These are phyloP conservation scores for Dolichomitus sp. DNA, from an alignment of 2,888 invertebrate species.

Conservation along the genomic window DNA sequence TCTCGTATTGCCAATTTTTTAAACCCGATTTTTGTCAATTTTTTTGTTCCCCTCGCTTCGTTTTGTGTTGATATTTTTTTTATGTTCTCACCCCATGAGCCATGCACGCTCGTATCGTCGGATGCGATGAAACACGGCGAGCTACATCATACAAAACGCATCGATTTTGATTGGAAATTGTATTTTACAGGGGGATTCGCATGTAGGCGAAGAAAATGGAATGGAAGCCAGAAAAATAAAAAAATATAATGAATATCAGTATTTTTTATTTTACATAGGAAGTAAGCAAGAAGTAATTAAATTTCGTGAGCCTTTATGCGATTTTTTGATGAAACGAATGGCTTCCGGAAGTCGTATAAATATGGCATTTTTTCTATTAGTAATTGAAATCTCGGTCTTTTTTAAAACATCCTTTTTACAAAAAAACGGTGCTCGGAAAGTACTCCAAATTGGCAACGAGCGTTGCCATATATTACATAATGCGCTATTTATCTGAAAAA, in stretches of 20 bases:
- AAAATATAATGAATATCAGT: neutral
- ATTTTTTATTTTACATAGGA: conserved; percentile 7
- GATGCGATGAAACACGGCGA: neutral
- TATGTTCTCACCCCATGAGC: neutral
- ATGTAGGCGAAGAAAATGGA: neutral
- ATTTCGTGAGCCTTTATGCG: conserved; percentile 18
- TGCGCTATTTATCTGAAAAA: too few species aligned
- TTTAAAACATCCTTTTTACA: too few species aligned
- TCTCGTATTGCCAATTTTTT: conserved; percentile 25
- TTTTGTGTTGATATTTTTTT: neutral
- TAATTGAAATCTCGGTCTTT: too few species aligned
- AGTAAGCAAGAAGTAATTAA: conserved; percentile 43
- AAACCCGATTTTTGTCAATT: conserved; percentile 2
- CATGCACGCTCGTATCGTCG: neutral
- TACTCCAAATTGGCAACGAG: too few species aligned
- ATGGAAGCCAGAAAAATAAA: conserved; percentile 10
- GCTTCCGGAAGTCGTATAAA: neutral
- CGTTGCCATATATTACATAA: too few species aligned
- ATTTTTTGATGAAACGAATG: neutral
- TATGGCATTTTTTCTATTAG: too few species aligned
- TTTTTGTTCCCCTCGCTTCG: neutral
- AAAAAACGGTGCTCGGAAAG: too few species aligned
- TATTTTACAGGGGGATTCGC: neutral
- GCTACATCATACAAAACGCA: neutral
- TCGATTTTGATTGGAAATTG: conserved; percentile 12